phyloP scores from a whole-genome alignment of 2,888 invertebrate genomes.

The Eustalomyia histrio region DNA sequence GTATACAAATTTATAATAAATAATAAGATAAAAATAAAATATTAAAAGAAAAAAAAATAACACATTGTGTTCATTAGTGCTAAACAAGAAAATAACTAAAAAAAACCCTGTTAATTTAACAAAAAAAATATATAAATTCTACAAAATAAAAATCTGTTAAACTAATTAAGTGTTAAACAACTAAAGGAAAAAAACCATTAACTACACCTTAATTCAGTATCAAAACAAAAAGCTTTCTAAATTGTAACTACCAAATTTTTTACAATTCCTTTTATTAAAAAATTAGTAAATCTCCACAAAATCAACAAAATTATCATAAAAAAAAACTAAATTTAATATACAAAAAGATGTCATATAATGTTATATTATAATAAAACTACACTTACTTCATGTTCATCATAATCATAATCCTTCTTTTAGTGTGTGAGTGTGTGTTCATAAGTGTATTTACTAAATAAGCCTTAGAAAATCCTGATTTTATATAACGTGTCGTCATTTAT shows the following conservation, averaged over 20 bases:
- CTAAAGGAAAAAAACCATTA: not conserved
- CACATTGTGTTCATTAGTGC: constrained; percentile 64
- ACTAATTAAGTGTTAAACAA: not conserved
- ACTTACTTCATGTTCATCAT: constrained; percentile 40
- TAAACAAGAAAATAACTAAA: constrained; percentile 40
- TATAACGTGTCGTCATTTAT: constrained; percentile 16
- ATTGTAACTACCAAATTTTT: not conserved
- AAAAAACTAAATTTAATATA: constrained; percentile 13
- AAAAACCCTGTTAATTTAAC: not conserved
- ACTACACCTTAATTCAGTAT: too few relatives aligned
- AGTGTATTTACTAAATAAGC: constrained; percentile 32
- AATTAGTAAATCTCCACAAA: not conserved
- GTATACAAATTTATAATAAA: constrained; percentile 1
- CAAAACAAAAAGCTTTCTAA: not conserved
- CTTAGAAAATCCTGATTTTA: constrained; percentile 43
- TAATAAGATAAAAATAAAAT: not conserved
- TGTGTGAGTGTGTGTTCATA: not conserved
- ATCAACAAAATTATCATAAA: not conserved
- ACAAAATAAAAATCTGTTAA: not conserved
- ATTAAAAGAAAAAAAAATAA: constrained; percentile 24
- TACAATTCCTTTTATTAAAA: not conserved
- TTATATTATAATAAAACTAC: constrained; percentile 29
- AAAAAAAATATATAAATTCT: constrained; percentile 23
- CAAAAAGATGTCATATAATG: not conserved
- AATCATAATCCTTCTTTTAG: constrained; percentile 4